These are phyloP conservation scores for Pterobdella sp. DNA, from an alignment of 2,888 invertebrate genomes.

Conservation along the genomic window DNA sequence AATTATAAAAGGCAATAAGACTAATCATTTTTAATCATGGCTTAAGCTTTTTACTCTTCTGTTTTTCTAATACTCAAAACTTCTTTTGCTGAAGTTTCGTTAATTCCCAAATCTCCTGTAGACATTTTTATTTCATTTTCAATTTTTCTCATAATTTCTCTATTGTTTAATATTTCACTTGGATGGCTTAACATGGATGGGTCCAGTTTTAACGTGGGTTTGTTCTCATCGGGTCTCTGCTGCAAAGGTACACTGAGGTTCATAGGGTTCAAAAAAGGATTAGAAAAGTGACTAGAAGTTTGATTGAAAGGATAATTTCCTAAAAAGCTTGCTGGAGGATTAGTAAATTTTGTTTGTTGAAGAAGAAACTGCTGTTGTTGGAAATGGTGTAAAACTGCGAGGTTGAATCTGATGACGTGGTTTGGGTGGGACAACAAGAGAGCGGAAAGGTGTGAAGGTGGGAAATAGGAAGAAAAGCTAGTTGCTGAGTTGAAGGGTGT, in stretches of 20 bases:
- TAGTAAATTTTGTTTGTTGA: neutral
- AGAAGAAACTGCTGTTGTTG: constrained; percentile 7
- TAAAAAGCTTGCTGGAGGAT: neutral
- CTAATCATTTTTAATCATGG: too few species aligned
- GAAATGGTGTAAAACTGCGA: neutral
- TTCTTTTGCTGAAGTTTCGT: too few species aligned
- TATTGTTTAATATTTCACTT: too few species aligned
- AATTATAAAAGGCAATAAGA: too few species aligned
- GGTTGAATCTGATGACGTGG: constrained; percentile 14
- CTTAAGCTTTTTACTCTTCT: too few species aligned
- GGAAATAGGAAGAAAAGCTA: constrained; percentile 8
- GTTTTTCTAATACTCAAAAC: too few species aligned
- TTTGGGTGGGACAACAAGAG: constrained; percentile 13
- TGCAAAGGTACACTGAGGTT: neutral
- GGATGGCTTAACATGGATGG: too few species aligned
- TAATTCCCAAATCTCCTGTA: too few species aligned
- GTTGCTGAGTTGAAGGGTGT: neutral
- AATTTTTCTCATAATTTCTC: too few species aligned
- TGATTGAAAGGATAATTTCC: constrained; percentile 9
- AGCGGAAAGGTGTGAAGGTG: neutral
- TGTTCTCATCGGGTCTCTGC: neutral
- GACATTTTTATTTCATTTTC: too few species aligned
- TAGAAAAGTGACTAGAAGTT: neutral
- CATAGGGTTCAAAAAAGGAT: neutral
- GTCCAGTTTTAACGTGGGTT: neutral